Conservation (phyloP, 2,797 vertebrate species). For the Sorex maritimensis region DNA sequence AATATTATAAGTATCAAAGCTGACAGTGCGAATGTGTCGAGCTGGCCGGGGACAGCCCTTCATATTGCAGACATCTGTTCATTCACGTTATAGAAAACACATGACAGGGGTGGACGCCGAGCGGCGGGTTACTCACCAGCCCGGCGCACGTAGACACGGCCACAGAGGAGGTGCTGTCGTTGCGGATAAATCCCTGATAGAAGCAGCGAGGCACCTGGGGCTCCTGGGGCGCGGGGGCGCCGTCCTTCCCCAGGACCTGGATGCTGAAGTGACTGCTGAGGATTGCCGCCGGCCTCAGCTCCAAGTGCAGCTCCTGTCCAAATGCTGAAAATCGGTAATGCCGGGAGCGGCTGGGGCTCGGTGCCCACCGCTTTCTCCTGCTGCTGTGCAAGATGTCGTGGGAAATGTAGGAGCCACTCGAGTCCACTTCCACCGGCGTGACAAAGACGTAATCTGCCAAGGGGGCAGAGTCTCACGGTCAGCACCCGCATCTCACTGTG, state of each 20-base stretch:
- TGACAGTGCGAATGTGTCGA: conserved; percentile 68
- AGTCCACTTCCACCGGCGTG: conserved; percentile 96
- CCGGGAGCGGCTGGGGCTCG: conserved; percentile 89
- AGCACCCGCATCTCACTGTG: conserved; percentile 52
- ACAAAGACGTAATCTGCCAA: conserved; percentile 96
- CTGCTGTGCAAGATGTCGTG: conserved; percentile 93
- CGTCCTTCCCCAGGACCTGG: conserved; percentile 93
- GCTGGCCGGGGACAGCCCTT: conserved; percentile 39
- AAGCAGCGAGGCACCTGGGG: conserved; percentile 92
- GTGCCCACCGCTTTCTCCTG: conserved; percentile 93
- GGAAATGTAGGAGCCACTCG: conserved; percentile 93
- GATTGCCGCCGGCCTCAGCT: conserved; percentile 94
- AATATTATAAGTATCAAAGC: conserved; percentile 76
- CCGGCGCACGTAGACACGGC: conserved; percentile 97
- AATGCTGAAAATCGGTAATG: conserved; percentile 97
- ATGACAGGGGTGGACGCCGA: background rate
- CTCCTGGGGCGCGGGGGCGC: conserved; percentile 90
- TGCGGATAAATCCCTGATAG: conserved; percentile 98
- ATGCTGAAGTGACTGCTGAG: conserved; percentile 95
- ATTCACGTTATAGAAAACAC: conserved; percentile 36
- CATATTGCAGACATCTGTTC: conserved; percentile 80
- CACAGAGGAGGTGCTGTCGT: conserved; percentile 94
- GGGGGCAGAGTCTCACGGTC: conserved; percentile 81
- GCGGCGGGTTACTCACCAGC: conserved; percentile 94
- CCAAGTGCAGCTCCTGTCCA: conserved; percentile 96